These are phyloP conservation scores for Smithornis capensis DNA, from an alignment of 2,113 vertebrate species.

Conservation along the genomic window DNA sequence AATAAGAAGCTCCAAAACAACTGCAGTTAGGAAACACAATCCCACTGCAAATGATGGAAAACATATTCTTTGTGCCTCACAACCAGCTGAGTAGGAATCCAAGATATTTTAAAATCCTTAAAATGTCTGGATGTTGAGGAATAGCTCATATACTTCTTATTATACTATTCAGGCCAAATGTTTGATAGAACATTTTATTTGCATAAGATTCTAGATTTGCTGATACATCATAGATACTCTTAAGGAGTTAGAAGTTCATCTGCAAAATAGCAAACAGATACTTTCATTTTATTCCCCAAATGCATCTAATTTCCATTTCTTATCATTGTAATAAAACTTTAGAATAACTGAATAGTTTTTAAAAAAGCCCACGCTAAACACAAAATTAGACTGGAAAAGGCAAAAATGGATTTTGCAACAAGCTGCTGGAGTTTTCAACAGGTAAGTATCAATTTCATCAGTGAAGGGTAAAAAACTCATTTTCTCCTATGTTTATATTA, in stretches of 20 bases:
- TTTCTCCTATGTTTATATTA: background rate
- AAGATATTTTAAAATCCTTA: background rate
- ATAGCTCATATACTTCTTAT: background rate
- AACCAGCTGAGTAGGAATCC: background rate
- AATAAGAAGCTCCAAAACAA: background rate
- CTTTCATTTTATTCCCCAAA: background rate
- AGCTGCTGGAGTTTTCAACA: background rate
- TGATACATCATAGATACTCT: background rate
- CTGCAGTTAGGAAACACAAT: background rate
- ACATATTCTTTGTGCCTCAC: background rate
- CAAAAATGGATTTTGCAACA: background rate
- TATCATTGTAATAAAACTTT: background rate
- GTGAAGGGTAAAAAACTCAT: background rate
- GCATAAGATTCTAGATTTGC: background rate
- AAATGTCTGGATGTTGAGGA: background rate
- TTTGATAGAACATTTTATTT: background rate
- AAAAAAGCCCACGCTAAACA: accelerated
- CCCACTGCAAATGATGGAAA: background rate
- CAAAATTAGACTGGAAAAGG: background rate
- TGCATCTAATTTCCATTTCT: background rate
- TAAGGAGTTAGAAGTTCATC: background rate
- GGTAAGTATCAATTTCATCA: background rate
- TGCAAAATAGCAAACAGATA: background rate
- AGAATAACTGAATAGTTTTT: background rate
- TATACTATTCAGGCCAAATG: background rate